Evolutionary conservation across 2,888 invertebrate species (phyloP).

Genomic region (Crepidodera aurea): DNA sequence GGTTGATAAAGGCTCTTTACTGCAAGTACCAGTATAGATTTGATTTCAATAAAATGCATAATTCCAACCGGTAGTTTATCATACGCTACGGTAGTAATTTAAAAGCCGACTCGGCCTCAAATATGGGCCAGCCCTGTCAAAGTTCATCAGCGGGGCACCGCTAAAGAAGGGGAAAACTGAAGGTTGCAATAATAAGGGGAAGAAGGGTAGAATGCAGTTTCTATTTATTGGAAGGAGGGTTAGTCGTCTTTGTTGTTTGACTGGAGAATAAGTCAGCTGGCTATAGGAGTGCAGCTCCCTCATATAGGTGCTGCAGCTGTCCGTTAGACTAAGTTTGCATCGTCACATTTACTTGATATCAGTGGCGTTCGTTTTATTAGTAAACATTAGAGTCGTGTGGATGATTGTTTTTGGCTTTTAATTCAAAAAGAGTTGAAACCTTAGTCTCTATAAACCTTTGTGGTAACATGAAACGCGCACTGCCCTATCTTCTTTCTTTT

Average conservation of each 20-base stretch:
- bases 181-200: constrained; percentile 49
- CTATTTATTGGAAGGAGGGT: constrained; percentile 57
- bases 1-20: too few species aligned
- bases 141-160: constrained; percentile 38
- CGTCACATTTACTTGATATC: constrained; percentile 42
- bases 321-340: constrained; percentile 43
- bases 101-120: neutral
- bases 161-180: constrained; percentile 48
- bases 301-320: constrained; percentile 50
- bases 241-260: constrained; percentile 58
- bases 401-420: too few species aligned
- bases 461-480: too few species aligned
- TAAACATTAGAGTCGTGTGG: too few species aligned
- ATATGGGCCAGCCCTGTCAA: constrained; percentile 24
- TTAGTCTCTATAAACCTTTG: too few species aligned
- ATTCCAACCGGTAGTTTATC: neutral
- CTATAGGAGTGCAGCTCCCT: constrained; percentile 50
- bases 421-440: too few species aligned
- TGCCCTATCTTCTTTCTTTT: too few species aligned
- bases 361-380: constrained; percentile 41
- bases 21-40: too few species aligned
- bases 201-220: constrained; percentile 51
- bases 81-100: neutral
- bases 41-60: neutral
- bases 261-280: constrained; percentile 62